Percentiles rank a stretch among this genome's conserved stretches.
These are phyloP conservation scores for Ictidomys tridecemlineatus DNA, from an alignment of 2,113 vertebrate genomes.

Conservation along the genomic window DNA sequence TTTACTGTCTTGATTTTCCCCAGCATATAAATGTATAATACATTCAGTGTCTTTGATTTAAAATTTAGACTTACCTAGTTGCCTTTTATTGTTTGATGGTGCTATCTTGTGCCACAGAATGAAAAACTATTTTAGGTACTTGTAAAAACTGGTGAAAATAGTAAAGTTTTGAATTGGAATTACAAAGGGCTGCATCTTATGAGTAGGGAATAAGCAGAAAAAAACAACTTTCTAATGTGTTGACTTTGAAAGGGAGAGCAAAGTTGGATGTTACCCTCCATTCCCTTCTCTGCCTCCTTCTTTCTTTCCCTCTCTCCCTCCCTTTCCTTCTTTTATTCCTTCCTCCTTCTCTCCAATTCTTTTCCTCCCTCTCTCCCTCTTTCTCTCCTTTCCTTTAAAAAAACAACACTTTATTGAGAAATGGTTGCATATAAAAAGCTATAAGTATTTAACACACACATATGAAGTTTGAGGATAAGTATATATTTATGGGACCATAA, in stretches of 20 bases:
- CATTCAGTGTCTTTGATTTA: background rate
- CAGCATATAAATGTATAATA: background rate
- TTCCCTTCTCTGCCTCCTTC: too few relatives aligned
- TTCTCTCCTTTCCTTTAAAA: background rate
- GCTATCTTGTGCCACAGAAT: background rate
- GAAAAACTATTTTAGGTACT: background rate
- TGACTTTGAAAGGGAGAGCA: conserved; percentile 9
- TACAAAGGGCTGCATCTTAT: background rate
- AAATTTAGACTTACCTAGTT: background rate
- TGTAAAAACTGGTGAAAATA: background rate
- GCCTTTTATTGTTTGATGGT: background rate
- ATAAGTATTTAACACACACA: background rate
- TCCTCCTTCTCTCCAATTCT: background rate
- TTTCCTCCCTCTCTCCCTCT: background rate
- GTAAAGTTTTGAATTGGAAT: background rate
- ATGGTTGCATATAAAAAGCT: background rate
- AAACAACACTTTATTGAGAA: background rate
- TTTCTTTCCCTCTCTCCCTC: background rate
- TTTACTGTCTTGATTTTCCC: background rate
- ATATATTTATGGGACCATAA: background rate
- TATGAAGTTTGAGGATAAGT: background rate
- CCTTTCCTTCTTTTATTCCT: background rate
- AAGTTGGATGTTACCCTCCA: background rate
- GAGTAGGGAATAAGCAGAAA: background rate
- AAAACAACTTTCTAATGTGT: background rate